Conservation (phyloP, 1,140 invertebrate genomes). For the Teleopsis dalmanni region DNA sequence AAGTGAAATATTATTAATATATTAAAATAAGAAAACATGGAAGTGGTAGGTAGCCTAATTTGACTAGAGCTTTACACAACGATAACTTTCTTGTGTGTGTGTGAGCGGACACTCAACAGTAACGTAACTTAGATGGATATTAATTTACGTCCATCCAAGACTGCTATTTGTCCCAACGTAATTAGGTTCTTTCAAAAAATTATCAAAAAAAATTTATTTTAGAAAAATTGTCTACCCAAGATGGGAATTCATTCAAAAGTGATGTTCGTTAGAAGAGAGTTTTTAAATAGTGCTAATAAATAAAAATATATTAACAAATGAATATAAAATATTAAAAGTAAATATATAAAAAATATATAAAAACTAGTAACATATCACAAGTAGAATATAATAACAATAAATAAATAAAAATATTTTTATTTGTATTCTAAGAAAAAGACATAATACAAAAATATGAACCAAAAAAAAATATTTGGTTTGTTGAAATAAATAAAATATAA, state of each 20-base stretch:
- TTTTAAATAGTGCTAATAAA: too few relatives aligned
- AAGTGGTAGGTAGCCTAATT: not conserved
- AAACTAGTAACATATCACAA: not conserved
- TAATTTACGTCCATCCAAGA: not conserved
- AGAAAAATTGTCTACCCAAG: not conserved
- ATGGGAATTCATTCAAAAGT: not conserved
- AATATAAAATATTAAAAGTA: not conserved
- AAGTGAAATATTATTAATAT: not conserved
- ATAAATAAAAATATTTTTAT: not conserved
- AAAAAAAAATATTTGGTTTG: conserved; percentile 2
- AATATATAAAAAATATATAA: not conserved
- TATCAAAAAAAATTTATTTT: not conserved
- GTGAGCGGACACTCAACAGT: too few relatives aligned
- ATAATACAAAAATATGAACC: not conserved
- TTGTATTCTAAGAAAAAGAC: not conserved
- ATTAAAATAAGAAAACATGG: not conserved
- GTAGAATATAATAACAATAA: not conserved
- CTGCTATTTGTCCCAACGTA: conserved; percentile 4
- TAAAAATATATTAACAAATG: not conserved
- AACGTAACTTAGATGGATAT: conserved; percentile 2
- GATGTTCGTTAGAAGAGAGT: not conserved
- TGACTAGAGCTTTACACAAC: not conserved
- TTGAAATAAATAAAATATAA: conserved; percentile 6
- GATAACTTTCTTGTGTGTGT: too few relatives aligned
- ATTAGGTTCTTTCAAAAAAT: not conserved